These are phyloP conservation scores for Fistularia tabacaria DNA, from an alignment of 2,797 vertebrate genomes.

Conservation along the genomic window DNA sequence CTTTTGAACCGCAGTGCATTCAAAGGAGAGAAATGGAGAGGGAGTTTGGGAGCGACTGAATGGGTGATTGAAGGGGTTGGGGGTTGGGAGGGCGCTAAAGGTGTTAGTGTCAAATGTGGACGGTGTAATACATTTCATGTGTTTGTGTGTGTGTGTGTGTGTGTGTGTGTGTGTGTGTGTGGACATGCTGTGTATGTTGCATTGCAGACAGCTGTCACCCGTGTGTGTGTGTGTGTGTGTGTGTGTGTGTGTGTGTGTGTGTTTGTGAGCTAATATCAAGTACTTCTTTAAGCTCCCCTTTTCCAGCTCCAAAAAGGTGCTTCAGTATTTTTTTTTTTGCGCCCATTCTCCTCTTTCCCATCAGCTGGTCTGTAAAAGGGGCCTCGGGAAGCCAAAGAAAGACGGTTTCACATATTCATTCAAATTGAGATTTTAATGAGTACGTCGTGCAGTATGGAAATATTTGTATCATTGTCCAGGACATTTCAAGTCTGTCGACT, in stretches of 20 bases:
- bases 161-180: constrained; percentile 27
- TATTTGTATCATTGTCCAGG: too few species aligned
- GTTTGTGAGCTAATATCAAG: constrained; percentile 69
- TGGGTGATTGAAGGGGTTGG: constrained; percentile 48
- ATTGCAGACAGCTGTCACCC: too few species aligned
- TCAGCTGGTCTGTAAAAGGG: constrained; percentile 42
- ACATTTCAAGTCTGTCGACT: too few species aligned
- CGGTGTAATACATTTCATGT: constrained; percentile 56
- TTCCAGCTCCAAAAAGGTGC: constrained; percentile 72
- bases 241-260: constrained; percentile 37
- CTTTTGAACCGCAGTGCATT: constrained; percentile 68
- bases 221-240: constrained; percentile 40
- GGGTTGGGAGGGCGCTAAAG: constrained; percentile 32
- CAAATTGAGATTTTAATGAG: too few species aligned
- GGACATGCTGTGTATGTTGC: constrained; percentile 15
- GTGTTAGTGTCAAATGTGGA: constrained; percentile 62
- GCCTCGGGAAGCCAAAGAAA: constrained; percentile 47
- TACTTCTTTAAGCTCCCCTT: constrained; percentile 70
- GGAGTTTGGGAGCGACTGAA: constrained; percentile 60
- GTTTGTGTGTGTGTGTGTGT: constrained; percentile 39
- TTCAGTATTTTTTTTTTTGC: constrained; percentile 67
- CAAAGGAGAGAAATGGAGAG: constrained; percentile 72
- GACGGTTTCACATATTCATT: not conserved
- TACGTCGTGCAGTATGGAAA: too few species aligned
- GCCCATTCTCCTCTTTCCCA: constrained; percentile 40